phyloP scores from a whole-genome alignment of 2,888 invertebrate genomes.

The Hipparchia semele region DNA sequence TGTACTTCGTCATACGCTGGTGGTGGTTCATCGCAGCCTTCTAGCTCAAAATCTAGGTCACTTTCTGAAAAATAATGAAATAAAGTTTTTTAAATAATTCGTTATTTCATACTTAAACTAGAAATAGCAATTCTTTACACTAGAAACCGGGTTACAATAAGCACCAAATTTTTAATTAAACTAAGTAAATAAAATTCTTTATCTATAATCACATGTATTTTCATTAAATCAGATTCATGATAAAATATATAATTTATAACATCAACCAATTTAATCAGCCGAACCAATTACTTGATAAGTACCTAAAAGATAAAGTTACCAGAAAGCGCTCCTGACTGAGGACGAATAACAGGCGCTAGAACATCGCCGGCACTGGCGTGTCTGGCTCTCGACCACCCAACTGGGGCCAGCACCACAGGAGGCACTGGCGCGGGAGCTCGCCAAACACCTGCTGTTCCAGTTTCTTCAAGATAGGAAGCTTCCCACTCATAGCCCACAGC shows the following conservation, averaged over 20 bases:
- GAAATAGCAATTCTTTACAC: too few relatives aligned
- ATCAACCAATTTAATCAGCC: too few relatives aligned
- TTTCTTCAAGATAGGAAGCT: constrained; percentile 59
- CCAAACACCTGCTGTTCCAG: constrained; percentile 39
- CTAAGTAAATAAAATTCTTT: too few relatives aligned
- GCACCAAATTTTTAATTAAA: too few relatives aligned
- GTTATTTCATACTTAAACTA: too few relatives aligned
- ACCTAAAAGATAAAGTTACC: constrained; percentile 47
- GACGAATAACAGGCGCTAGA: constrained; percentile 64
- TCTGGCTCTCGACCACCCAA: constrained; percentile 50
- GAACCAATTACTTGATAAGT: too few relatives aligned
- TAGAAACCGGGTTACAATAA: too few relatives aligned
- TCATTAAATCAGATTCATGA: too few relatives aligned
- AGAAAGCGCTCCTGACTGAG: constrained; percentile 74
- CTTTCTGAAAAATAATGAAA: constrained; percentile 58
- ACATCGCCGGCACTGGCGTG: constrained; percentile 75
- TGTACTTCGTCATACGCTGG: constrained; percentile 65
- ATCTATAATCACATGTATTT: too few relatives aligned
- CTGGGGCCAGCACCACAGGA: constrained; percentile 16
- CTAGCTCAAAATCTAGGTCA: constrained; percentile 68
- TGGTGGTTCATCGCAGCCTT: constrained; percentile 56
- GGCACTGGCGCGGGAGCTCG: constrained; percentile 37
- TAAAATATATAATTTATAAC: too few relatives aligned
- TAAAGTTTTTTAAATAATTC: too few relatives aligned
- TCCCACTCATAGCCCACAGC: constrained; percentile 67